Percentiles rank a stretch among this genome's conserved stretches.
phyloP scores from a whole-genome alignment of 2,113 vertebrate species.

The Dasypus novemcinctus region DNA sequence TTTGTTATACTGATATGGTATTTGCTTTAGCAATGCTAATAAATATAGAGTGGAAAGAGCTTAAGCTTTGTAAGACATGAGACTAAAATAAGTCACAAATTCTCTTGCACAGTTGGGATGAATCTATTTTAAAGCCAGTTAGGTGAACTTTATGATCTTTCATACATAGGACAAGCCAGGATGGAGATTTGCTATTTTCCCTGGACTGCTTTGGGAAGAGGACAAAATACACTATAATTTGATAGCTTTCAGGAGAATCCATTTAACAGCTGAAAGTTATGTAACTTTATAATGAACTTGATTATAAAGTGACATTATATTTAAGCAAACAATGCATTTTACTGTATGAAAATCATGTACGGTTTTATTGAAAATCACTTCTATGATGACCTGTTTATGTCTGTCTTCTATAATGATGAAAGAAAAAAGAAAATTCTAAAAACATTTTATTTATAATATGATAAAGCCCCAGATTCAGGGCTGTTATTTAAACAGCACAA shows the following conservation, averaged over 20 bases:
- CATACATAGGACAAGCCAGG: conserved; percentile 17
- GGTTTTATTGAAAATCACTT: conserved; percentile 3
- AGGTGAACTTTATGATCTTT: conserved; percentile 28
- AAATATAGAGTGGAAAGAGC: background rate
- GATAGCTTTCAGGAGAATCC: conserved; percentile 68
- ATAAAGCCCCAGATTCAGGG: conserved; percentile 39
- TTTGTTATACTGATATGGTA: background rate
- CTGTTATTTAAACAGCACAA: conserved; percentile 54
- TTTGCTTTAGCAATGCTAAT: conserved; percentile 2
- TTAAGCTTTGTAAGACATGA: conserved; percentile 40
- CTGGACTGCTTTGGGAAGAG: conserved; percentile 27
- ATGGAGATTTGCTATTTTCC: conserved; percentile 43
- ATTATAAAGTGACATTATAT: conserved; percentile 51
- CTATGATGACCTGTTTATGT: background rate
- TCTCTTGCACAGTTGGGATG: conserved; percentile 43
- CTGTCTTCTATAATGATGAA: background rate
- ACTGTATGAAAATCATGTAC: background rate
- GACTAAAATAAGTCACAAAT: conserved; percentile 48
- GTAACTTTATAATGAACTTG: conserved; percentile 46
- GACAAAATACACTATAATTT: conserved; percentile 52
- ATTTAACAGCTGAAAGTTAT: conserved; percentile 66
- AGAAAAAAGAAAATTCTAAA: background rate
- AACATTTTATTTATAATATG: conserved; percentile 15
- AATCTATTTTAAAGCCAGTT: conserved; percentile 66
- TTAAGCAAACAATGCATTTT: conserved; percentile 27